phyloP scores from a whole-genome alignment of 2,113 vertebrate genomes.

The Scalopus aquaticus region DNA sequence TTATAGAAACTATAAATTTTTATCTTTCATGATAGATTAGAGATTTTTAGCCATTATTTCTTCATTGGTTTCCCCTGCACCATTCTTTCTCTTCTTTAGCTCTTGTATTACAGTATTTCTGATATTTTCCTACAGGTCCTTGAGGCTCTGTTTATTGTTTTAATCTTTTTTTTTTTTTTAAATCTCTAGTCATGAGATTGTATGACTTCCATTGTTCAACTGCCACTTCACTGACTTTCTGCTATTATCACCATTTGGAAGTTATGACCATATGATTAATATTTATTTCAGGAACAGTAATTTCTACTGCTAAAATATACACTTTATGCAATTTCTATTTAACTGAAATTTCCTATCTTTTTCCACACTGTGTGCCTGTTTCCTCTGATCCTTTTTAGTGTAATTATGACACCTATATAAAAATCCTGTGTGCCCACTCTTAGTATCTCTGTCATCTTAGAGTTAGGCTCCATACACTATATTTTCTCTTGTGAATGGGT shows the following conservation, averaged over 20 bases:
- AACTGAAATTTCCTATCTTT: neutral
- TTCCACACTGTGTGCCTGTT: neutral
- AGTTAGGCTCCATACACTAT: neutral
- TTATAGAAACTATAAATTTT: neutral
- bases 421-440: neutral
- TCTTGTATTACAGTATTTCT: neutral
- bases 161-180: too few species aligned
- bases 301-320: neutral
- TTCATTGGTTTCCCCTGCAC: neutral
- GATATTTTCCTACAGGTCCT: neutral
- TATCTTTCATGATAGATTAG: neutral
- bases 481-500: neutral
- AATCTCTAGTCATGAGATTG: neutral
- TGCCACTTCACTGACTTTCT: neutral
- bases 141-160: neutral
- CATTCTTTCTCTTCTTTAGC: neutral
- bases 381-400: neutral
- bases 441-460: neutral
- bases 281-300: neutral
- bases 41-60: constrained; percentile 4
- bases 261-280: neutral
- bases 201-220: neutral
- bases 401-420: neutral
- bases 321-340: neutral
- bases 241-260: neutral